Conservation (phyloP, 2,113 vertebrate genomes). For the Ahaetulla prasina region DNA sequence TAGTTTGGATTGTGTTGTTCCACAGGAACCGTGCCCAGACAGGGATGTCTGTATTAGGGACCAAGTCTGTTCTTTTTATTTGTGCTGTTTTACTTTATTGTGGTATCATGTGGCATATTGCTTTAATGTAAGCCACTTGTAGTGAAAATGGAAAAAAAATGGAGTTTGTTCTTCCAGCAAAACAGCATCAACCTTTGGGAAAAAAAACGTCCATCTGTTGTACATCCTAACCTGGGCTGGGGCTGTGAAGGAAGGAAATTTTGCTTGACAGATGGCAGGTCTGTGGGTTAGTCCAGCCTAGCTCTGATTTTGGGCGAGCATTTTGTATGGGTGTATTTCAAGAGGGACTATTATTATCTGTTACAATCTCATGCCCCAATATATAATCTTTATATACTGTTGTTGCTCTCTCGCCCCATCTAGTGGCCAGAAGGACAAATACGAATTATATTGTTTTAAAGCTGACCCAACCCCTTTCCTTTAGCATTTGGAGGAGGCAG, state of each 20-base stretch:
- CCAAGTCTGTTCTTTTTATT: neutral
- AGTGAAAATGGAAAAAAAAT: neutral
- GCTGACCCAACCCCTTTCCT: too few relatives aligned
- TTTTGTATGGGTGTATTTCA: neutral
- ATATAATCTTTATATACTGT: too few relatives aligned
- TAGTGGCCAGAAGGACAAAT: too few relatives aligned
- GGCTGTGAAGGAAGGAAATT: neutral
- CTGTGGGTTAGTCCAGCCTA: neutral
- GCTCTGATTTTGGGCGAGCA: neutral
- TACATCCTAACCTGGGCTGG: neutral
- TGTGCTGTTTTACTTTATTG: neutral
- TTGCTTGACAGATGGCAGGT: neutral
- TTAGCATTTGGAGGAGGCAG: too few relatives aligned
- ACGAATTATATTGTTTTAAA: too few relatives aligned
- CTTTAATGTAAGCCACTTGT: neutral
- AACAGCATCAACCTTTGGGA: neutral
- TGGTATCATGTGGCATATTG: neutral
- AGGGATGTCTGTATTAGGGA: neutral
- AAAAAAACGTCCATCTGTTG: neutral
- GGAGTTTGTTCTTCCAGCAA: neutral
- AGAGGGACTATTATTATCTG: neutral
- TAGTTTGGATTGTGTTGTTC: neutral
- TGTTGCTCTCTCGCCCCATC: too few relatives aligned
- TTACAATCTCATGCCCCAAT: too few relatives aligned
- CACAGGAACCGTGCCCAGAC: neutral